A percentile compares a stretch with the other conserved stretches of the same genome.
These are phyloP conservation scores for Melanotaenia pygmaea DNA, from an alignment of 2,797 vertebrate species.

Conservation along the genomic window DNA sequence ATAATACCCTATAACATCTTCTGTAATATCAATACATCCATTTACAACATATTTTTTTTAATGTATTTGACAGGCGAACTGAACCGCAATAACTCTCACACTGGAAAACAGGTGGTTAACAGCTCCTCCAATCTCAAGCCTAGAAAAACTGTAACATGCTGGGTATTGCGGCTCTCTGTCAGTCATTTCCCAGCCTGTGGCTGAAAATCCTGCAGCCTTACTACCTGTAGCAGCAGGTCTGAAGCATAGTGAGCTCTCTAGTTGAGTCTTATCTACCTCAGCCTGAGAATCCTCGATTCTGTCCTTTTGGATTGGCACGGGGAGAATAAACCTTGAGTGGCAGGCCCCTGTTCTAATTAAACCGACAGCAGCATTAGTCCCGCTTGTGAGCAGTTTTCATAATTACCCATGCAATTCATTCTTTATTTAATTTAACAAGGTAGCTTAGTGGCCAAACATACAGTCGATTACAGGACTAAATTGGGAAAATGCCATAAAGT, in stretches of 20 bases:
- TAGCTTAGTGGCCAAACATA: conserved; percentile 72
- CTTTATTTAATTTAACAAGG: conserved; percentile 79
- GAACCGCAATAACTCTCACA: conserved; percentile 41
- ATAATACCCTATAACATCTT: conserved; percentile 57
- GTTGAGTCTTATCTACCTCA: conserved; percentile 61
- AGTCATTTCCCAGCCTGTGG: conserved; percentile 39
- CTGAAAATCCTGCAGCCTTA: conserved; percentile 24
- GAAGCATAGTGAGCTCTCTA: conserved; percentile 26
- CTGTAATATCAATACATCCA: conserved; percentile 57
- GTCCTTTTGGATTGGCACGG: conserved; percentile 59
- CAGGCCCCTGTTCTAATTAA: conserved; percentile 80
- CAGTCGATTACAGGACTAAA: conserved; percentile 59
- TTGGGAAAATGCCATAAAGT: conserved; percentile 60
- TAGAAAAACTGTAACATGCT: conserved; percentile 30
- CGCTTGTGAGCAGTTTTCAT: conserved; percentile 80
- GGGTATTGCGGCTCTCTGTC: conserved; percentile 30
- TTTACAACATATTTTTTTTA: conserved; percentile 47
- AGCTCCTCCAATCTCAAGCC: conserved; percentile 31
- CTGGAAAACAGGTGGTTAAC: conserved; percentile 60
- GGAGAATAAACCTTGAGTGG: conserved; percentile 71
- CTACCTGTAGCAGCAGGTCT: conserved; percentile 44
- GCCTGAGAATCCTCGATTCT: conserved; percentile 49
- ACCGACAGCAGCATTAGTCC: conserved; percentile 79
- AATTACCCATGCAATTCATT: conserved; percentile 80
- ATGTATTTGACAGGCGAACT: conserved; percentile 56